Percentiles rank a stretch among this genome's conserved stretches.
Conservation (phyloP, 2,797 vertebrate genomes). For the Adelosebastes latens region DNA sequence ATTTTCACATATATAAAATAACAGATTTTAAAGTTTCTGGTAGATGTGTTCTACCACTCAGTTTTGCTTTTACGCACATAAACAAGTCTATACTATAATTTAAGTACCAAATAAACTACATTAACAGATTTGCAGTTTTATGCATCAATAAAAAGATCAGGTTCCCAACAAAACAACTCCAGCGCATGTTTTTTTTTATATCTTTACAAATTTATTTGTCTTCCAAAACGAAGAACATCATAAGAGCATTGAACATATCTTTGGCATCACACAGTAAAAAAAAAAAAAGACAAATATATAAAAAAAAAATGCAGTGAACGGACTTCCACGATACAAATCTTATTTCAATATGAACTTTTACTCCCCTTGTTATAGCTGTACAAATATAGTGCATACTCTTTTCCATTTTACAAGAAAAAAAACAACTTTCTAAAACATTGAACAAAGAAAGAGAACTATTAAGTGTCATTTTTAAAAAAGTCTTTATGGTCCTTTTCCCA, state of each 20-base stretch:
- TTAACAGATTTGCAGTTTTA: background rate
- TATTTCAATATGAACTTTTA: conserved; percentile 99
- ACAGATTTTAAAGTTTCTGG: background rate
- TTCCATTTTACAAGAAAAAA: conserved; percentile 83
- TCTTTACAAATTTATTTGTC: conserved; percentile 88
- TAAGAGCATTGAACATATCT: conserved; percentile 93
- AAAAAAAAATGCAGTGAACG: conserved; percentile 89
- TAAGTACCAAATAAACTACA: background rate
- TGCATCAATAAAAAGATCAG: background rate
- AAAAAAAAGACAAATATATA: conserved; percentile 87
- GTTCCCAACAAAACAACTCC: conserved; percentile 25
- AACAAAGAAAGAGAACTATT: conserved; percentile 71
- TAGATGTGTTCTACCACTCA: background rate
- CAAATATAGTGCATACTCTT: conserved; percentile 94
- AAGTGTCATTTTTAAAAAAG: conserved; percentile 71
- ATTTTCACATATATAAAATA: accelerated
- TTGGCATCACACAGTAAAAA: conserved; percentile 93
- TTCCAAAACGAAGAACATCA: conserved; percentile 91
- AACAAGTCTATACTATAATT: background rate
- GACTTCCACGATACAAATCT: conserved; percentile 94
- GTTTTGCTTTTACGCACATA: background rate
- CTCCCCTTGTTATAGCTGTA: conserved; percentile 88
- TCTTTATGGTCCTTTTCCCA: conserved; percentile 48
- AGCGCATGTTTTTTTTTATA: conserved; percentile 37
- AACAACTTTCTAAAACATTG: conserved; percentile 70